Conservation (phyloP, 2,797 vertebrate genomes). For the Bufotes viridis region DNA sequence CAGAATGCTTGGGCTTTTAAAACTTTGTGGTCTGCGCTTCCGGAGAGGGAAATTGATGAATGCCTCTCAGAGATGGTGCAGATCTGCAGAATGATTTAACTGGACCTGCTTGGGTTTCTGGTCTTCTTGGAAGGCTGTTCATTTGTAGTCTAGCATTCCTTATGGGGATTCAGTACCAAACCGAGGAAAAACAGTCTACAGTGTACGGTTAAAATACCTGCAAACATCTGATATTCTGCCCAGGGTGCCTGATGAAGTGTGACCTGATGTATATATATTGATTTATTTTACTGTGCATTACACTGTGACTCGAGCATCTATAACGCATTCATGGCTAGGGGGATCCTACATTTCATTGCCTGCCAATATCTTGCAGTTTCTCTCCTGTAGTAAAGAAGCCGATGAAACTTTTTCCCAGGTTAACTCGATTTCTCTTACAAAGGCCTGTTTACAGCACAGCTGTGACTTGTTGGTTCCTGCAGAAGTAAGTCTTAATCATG, state of each 20-base stretch:
- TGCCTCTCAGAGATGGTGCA: conserved; percentile 35
- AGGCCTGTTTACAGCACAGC: conserved; percentile 18
- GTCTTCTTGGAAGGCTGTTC: conserved; percentile 40
- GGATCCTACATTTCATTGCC: conserved; percentile 1
- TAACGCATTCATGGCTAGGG: conserved; percentile 33
- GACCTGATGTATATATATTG: conserved; percentile 32
- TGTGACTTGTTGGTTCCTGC: conserved; percentile 35
- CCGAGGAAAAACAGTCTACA: conserved; percentile 41
- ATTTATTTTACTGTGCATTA: conserved; percentile 48
- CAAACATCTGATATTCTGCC: conserved; percentile 13
- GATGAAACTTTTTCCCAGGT: conserved; percentile 30
- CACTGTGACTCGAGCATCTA: conserved; percentile 43
- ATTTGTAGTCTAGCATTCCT: conserved; percentile 30
- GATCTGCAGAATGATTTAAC: conserved; percentile 57
- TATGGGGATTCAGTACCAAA: conserved; percentile 34
- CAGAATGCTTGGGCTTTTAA: conserved; percentile 5
- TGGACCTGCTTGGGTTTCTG: conserved; percentile 21
- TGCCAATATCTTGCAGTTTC: conserved; percentile 24
- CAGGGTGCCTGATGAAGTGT: conserved; percentile 47
- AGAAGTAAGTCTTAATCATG: background rate
- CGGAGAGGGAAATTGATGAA: conserved; percentile 42
- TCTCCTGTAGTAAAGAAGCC: background rate
- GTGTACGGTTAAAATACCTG: conserved; percentile 52
- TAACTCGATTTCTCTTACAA: conserved; percentile 3
- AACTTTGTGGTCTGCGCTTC: conserved; percentile 43